Evolutionary conservation across 1,140 invertebrate species (phyloP).

Genomic region (Neodiprion pinetum): DNA sequence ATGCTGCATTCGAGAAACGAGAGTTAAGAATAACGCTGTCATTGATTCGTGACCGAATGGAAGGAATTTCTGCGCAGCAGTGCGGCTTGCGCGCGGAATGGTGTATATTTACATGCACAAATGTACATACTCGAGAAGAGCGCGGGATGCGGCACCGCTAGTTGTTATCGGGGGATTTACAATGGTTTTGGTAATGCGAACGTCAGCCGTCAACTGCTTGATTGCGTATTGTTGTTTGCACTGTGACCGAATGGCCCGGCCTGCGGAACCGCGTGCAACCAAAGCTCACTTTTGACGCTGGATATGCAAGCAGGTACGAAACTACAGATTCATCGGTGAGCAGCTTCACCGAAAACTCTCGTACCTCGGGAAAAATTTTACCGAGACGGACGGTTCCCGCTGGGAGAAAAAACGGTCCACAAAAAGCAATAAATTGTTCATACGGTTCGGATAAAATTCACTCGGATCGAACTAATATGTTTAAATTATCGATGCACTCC

Average conservation of each 20-base stretch:
- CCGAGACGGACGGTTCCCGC: not conserved
- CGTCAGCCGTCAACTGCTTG: slow-evolving; percentile 51
- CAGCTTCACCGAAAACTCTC: too few species aligned
- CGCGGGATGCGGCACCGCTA: not conserved
- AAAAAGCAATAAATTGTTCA: too few species aligned
- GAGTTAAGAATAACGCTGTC: too few species aligned
- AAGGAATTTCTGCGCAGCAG: too few species aligned
- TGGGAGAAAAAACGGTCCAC: too few species aligned
- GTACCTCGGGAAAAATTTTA: not conserved
- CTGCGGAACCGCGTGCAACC: slow-evolving; percentile 29
- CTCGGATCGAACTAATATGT: too few species aligned
- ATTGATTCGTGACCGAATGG: too few species aligned
- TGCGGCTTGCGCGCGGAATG: not conserved
- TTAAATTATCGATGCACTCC: too few species aligned
- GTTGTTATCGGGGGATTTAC: slow-evolving; percentile 21
- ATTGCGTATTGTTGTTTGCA: slow-evolving; percentile 54
- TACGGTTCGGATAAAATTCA: too few species aligned
- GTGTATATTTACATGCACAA: not conserved
- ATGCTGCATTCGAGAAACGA: too few species aligned
- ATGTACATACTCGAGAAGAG: not conserved
- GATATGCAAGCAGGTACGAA: not conserved
- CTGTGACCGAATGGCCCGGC: slow-evolving; percentile 26
- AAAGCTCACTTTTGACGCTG: slow-evolving; percentile 1
- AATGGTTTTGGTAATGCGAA: slow-evolving; percentile 45
- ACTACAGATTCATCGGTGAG: not conserved